Conservation (phyloP, 2,888 invertebrate species). For the Aphrophora alni region DNA sequence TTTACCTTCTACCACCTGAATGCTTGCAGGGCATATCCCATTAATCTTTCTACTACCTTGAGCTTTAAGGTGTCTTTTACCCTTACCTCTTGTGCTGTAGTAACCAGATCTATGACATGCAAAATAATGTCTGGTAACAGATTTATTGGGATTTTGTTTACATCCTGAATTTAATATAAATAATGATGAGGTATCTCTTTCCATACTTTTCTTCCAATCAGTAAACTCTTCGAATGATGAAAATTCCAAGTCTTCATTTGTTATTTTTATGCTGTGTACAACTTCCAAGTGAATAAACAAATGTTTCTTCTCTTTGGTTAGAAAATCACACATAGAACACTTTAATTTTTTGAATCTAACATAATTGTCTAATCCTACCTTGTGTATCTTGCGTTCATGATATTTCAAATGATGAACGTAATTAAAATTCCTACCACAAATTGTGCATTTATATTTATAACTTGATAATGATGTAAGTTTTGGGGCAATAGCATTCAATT, state of each 20-base stretch:
- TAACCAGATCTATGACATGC: background rate
- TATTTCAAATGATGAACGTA: background rate
- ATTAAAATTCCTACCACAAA: background rate
- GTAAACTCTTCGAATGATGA: background rate
- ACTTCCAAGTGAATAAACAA: background rate
- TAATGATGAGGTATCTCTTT: background rate
- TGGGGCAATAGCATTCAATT: conserved; percentile 2
- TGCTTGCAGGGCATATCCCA: conserved; percentile 13
- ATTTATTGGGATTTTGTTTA: background rate
- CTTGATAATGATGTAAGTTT: background rate
- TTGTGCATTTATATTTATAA: background rate
- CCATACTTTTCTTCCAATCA: background rate
- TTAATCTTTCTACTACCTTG: conserved; percentile 21
- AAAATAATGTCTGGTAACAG: background rate
- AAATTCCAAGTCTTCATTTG: background rate
- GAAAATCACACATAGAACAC: background rate
- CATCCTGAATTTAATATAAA: background rate
- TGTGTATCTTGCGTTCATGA: background rate
- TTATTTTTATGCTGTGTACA: background rate
- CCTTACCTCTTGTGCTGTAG: background rate
- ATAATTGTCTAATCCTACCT: background rate
- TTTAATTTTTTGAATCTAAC: background rate
- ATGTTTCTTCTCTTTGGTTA: background rate
- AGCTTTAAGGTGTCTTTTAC: background rate
- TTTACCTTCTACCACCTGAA: background rate